Conservation (phyloP, 2,888 invertebrate species). For the Hydrotaea cyrtoneurina region DNA sequence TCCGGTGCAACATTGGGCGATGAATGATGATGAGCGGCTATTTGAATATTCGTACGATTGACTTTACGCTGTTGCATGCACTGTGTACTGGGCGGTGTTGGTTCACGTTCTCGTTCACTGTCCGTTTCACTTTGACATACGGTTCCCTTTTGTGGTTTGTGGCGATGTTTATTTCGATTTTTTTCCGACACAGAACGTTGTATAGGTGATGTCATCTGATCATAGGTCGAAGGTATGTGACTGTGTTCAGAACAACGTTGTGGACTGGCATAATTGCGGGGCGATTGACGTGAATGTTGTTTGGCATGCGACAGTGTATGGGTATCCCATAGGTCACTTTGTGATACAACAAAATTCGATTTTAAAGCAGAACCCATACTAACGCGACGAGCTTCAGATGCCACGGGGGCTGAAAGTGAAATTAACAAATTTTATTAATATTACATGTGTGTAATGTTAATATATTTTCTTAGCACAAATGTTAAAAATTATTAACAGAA, state of each 20-base stretch:
- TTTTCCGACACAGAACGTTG: slow-evolving; percentile 85
- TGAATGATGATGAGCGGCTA: slow-evolving; percentile 83
- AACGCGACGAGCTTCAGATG: slow-evolving; percentile 78
- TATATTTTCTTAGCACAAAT: too few relatives aligned
- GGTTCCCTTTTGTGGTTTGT: slow-evolving; percentile 82
- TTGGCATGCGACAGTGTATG: slow-evolving; percentile 83
- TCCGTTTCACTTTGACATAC: slow-evolving; percentile 82
- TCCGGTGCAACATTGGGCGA: slow-evolving; percentile 84
- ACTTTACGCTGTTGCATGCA: slow-evolving; percentile 76
- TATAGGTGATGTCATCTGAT: slow-evolving; percentile 82
- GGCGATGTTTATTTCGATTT: slow-evolving; percentile 82
- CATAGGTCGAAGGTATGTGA: slow-evolving; percentile 76
- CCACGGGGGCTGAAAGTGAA: slow-evolving; percentile 71
- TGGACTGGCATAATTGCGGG: slow-evolving; percentile 79
- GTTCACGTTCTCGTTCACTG: slow-evolving; percentile 81
- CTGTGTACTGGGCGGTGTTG: slow-evolving; percentile 76
- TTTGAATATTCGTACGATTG: slow-evolving; percentile 73
- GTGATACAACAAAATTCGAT: slow-evolving; percentile 85
- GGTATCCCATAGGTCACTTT: slow-evolving; percentile 86
- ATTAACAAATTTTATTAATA: too few relatives aligned
- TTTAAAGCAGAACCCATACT: slow-evolving; percentile 78
- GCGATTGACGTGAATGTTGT: slow-evolving; percentile 80
- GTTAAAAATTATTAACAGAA: too few relatives aligned
- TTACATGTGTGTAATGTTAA: too few relatives aligned
- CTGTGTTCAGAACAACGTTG: slow-evolving; percentile 80